A percentile compares a stretch with the other conserved stretches of the same genome.
Conservation (phyloP, 2,888 invertebrate genomes). For the Germaria angustata region DNA sequence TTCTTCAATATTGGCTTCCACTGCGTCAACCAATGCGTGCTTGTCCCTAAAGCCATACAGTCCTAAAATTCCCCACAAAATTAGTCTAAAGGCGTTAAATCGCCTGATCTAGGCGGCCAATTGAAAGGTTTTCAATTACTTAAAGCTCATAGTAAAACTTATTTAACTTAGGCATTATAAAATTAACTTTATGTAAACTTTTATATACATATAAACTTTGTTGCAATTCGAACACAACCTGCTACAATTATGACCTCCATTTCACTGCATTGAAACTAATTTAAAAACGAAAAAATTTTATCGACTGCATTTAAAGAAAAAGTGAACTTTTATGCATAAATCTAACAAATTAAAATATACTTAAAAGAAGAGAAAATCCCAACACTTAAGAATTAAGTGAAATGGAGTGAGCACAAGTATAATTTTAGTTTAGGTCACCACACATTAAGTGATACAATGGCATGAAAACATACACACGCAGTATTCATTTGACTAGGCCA, state of each 20-base stretch:
- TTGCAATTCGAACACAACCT: no score
- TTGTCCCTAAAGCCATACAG: no score
- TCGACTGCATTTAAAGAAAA: conserved; percentile 48
- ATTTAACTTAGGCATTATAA: no score
- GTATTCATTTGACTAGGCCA: background rate
- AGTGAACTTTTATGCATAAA: conserved; percentile 47
- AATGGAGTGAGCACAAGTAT: no score
- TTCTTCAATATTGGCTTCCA: no score
- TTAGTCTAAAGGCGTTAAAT: no score
- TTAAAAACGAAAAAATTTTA: background rate
- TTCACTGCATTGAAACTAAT: background rate
- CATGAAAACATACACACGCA: background rate
- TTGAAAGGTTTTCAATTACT: no score
- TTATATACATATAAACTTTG: no score
- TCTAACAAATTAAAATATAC: conserved; percentile 33
- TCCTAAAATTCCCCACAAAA: no score
- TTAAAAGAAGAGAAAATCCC: background rate
- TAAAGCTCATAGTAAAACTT: background rate
- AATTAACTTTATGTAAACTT: no score
- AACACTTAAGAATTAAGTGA: background rate
- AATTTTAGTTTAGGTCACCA: conserved; percentile 53
- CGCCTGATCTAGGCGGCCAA: no score
- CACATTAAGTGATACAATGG: conserved; percentile 44
- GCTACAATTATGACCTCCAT: background rate
- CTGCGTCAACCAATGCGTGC: no score